Evolutionary conservation across 2,888 invertebrate species (phyloP), one percentile per base, ranked within the genome.

Genomic region (Drosophila incognita): DNA sequence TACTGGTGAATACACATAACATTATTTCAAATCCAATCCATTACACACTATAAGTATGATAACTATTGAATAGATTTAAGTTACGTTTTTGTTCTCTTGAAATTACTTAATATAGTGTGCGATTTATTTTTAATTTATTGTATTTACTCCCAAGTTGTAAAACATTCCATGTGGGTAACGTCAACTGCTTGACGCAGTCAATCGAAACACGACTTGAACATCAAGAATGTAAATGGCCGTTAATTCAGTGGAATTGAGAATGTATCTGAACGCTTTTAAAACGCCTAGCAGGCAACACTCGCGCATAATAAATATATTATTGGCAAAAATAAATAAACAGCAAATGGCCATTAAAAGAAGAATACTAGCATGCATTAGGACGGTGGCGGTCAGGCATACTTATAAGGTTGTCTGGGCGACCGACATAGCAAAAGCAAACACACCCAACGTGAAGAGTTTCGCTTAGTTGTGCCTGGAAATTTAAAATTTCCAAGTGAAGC

Each of bases 201-300:
- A 53, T 38, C 51, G 49, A 61, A 68, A 48, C 71, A 71, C 61
- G 65, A 67, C 49, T 69, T 51, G 58, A 42, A 65, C 53, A 62
- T 67, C 33, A 67, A 54, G 67, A 60, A 71, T 71, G 62, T 40
- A 40, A 46, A 51, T 40, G 29, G 52, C 33, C 56, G 70, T 74
- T 59, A 73, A 76, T 87, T 87, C 79, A 52, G 33, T 79, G 70
- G 82, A 85, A 89, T 67, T 65, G 54, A 54, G 58, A 74, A 60
- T 64, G 68, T 74, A 68, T 56, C 68, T 83, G 86, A 72, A 74
- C 87, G 86, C 86, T 69, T 88, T 87, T 83, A 81, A 90, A 90
- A 70, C 65, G 89, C 27, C 62, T 63, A 38, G 42, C 67, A 69
- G 60, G 36, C 67, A 69, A 72, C 71, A 74, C 73, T 67, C 71